phyloP scores from a whole-genome alignment of 2,888 invertebrate species.

The Isoperla grammatica region DNA sequence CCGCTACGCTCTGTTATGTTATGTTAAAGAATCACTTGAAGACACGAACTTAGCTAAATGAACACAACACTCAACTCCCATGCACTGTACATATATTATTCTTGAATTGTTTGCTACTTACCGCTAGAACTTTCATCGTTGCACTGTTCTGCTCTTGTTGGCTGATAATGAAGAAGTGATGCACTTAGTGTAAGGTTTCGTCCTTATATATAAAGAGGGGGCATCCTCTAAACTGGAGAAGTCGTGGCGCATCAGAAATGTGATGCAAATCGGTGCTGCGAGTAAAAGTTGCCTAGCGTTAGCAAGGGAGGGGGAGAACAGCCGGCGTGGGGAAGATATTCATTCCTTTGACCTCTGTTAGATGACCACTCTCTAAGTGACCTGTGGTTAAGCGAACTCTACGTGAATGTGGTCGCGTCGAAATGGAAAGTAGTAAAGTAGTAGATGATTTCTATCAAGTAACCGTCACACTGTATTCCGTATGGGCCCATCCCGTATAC shows the following conservation, averaged over 20 bases:
- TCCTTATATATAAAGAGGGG: constrained; percentile 12
- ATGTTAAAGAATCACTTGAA: too few relatives aligned
- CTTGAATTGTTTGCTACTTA: background rate
- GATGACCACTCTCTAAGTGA: constrained; percentile 18
- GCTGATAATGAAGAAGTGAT: background rate
- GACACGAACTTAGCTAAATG: too few relatives aligned
- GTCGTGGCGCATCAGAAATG: background rate
- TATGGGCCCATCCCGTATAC: too few relatives aligned
- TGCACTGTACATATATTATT: background rate
- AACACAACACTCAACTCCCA: too few relatives aligned
- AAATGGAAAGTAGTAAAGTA: constrained; percentile 15
- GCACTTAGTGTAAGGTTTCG: background rate
- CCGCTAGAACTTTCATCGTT: constrained; percentile 6
- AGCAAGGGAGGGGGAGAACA: constrained; percentile 5
- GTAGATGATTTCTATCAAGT: constrained; percentile 15
- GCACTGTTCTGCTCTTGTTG: background rate
- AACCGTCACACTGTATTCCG: too few relatives aligned
- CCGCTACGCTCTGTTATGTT: too few relatives aligned
- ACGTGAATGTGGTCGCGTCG: background rate
- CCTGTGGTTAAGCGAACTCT: constrained; percentile 2
- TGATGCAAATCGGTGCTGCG: background rate
- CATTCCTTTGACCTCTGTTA: constrained; percentile 2
- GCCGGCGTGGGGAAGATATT: background rate
- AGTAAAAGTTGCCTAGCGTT: constrained; percentile 13
- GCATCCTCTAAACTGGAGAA: background rate